Evolutionary conservation across 2,888 invertebrate genomes (phyloP).

Genomic region (Pinctada fucata): DNA sequence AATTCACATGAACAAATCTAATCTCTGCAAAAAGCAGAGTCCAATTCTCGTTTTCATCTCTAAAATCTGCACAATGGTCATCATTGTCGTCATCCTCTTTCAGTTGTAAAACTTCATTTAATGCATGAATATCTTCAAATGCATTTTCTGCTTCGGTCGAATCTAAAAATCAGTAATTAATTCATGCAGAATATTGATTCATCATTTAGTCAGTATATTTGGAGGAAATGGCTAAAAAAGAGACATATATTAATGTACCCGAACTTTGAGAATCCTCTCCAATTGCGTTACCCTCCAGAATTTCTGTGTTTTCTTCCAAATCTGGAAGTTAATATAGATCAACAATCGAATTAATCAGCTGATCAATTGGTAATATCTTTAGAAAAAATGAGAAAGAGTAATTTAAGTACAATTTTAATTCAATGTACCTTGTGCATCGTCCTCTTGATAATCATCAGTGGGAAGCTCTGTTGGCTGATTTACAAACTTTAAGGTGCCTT

Average conservation of each 20-base stretch:
- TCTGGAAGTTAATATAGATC: not conserved
- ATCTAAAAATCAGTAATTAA: constrained; percentile 4
- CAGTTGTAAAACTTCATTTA: not conserved
- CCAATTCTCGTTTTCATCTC: not conserved
- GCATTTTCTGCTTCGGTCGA: not conserved
- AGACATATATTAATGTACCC: constrained; percentile 1
- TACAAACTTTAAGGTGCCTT: not conserved
- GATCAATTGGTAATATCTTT: not conserved
- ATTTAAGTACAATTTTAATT: not conserved
- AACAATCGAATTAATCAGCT: constrained; percentile 1
- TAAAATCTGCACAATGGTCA: not conserved
- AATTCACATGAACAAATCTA: not conserved
- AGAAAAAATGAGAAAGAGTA: constrained; percentile 1
- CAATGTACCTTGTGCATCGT: constrained; percentile 1
- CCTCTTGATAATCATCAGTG: not conserved
- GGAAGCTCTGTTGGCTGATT: not conserved
- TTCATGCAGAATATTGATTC: not conserved
- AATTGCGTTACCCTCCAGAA: not conserved
- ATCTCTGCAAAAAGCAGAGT: not conserved
- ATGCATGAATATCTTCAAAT: not conserved
- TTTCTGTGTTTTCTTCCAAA: not conserved
- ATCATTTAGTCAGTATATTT: not conserved
- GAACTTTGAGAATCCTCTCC: not conserved
- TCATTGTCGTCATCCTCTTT: constrained; percentile 1
- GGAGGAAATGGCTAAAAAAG: constrained; percentile 3